Percentiles rank a stretch among this genome's conserved stretches.
These are phyloP conservation scores for Drosophila dives DNA, from an alignment of 2,888 invertebrate species.

Conservation along the genomic window DNA sequence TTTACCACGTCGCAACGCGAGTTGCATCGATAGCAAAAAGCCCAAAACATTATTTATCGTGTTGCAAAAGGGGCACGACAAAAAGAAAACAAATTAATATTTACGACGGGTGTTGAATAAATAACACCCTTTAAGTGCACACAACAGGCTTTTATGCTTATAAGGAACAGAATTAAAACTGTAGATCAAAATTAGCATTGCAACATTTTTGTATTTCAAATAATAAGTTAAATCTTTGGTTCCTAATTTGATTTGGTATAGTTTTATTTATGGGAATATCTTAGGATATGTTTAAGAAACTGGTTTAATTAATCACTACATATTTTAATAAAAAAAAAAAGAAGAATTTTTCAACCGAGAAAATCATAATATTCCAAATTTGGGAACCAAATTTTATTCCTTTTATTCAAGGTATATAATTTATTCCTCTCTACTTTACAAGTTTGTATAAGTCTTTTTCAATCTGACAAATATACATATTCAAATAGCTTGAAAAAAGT, in stretches of 20 bases:
- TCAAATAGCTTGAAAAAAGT: neutral
- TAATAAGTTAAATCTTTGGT: neutral
- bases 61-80: neutral
- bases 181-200: neutral
- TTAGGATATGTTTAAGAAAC: neutral
- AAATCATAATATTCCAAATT: neutral
- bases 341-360: neutral
- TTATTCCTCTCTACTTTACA: neutral
- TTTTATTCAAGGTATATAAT: neutral
- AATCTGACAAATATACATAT: neutral
- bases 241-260: neutral
- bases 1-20: neutral
- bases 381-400: neutral
- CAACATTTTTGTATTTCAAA: neutral
- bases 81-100: neutral
- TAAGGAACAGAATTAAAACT: neutral
- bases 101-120: neutral
- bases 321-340: neutral
- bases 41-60: conserved; percentile 23
- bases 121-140: neutral
- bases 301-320: neutral
- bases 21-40: conserved; percentile 48
- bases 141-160: neutral
- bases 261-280: neutral
- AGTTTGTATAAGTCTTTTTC: neutral